Evolutionary conservation across 1,140 invertebrate genomes (phyloP).

Genomic region (Sycobia sp.): DNA sequence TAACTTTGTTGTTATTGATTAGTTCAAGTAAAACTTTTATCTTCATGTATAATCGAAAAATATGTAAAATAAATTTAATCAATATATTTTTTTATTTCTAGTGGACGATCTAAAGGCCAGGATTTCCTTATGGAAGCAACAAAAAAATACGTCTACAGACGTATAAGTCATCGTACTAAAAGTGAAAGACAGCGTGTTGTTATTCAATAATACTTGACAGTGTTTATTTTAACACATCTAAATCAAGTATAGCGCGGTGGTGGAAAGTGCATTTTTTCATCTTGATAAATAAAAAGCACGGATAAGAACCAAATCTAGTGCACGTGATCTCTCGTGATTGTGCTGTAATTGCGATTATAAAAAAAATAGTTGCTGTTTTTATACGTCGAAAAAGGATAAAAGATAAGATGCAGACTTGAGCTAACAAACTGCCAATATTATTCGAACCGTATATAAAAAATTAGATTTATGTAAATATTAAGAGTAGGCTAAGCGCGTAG

Average conservation of each 20-base stretch:
- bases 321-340: constrained; percentile 53
- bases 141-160: constrained; percentile 65
- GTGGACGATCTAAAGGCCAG: constrained; percentile 77
- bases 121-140: constrained; percentile 79
- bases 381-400: constrained; percentile 48
- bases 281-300: constrained; percentile 25
- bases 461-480: constrained; percentile 36
- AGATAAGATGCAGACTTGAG: constrained; percentile 47
- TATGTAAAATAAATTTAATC: no score
- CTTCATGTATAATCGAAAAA: no score
- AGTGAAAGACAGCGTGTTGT: constrained; percentile 12
- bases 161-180: constrained; percentile 36
- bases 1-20: neutral
- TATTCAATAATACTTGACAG: constrained; percentile 30
- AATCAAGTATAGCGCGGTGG: constrained; percentile 23
- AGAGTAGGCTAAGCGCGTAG: constrained; percentile 27
- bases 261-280: constrained; percentile 33
- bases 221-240: constrained; percentile 16
- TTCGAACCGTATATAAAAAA: constrained; percentile 36
- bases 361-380: constrained; percentile 57
- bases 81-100: constrained; percentile 45
- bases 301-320: constrained; percentile 40
- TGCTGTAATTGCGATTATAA: constrained; percentile 55
- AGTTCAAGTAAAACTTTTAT: neutral
- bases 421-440: constrained; percentile 53